Base-by-base conservation (phyloP, 1,140 invertebrate genomes). In the Ceratina japonica region DNA sequence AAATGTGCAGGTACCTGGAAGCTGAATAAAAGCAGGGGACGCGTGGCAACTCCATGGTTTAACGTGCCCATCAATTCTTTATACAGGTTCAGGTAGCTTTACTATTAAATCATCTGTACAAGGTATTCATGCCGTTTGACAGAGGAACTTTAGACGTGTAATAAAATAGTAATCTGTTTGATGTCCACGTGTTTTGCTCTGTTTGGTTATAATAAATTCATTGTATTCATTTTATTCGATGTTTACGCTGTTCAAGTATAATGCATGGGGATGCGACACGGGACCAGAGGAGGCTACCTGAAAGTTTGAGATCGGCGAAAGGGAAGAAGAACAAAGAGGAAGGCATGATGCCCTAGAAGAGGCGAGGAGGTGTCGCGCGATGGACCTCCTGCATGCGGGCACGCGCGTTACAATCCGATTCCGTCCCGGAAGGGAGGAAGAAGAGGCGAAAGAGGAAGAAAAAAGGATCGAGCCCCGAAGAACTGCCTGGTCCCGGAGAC, bases 281-380 rank as follows among this genome's bases (percentile, higher is more conserved):
- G 10, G 3, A 44, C n/a, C n/a, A n/a, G n/a, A n/a, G n/a, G 37
- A 4, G 37, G 20, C 54, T 20, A 49, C 16, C 37, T 70, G 76
- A 63, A 52, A 31, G 27, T 31, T 31, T 31, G 2, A 1, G 37
- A 44, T 44, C 10, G 37, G 62, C 54, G 58, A 51, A 10, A 20
- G 22, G 51, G 22, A 58, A 24, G 62, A 44, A 7, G 27, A 56
- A 71, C 5, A 16, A 20, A 64, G n/a, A 13, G 16, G 69, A 76
- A 51, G n/a, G 75, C 61, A 78, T 59, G 54, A 61, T 62, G 49
- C 73, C 75, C 63, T 59, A 86, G 80, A 79, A 70, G 80, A 85
- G 82, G 78, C 68, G 75, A 79, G 37, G 87, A 90, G 87, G 87
- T 90, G 87, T 89, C 88, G 87, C 83, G 83, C 83, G 83, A 82